Evolutionary conservation across 2,113 vertebrate genomes (phyloP).

Genomic region (Rhinopomastus cyanomelas): DNA sequence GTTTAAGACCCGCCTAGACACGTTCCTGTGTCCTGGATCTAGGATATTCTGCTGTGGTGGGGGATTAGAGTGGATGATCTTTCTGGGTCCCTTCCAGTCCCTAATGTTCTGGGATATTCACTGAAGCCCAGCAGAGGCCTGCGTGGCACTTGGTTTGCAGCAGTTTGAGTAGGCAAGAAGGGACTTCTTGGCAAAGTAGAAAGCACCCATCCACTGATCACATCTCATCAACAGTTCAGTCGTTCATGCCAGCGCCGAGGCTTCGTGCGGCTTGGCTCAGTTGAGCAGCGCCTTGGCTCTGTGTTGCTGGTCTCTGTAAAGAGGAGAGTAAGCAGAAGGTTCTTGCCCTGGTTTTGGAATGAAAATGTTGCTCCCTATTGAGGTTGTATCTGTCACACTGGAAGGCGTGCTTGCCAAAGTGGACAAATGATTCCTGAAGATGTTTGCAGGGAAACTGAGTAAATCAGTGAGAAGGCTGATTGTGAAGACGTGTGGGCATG

Average conservation of each 20-base stretch:
- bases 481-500: neutral
- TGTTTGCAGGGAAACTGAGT: conserved; percentile 1
- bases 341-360: neutral
- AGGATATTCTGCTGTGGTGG: too few relatives aligned
- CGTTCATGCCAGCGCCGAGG: neutral
- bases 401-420: neutral
- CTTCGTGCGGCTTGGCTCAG: neutral
- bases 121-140: too few relatives aligned
- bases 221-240: neutral
- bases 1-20: too few relatives aligned
- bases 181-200: too few relatives aligned
- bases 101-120: too few relatives aligned
- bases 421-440: conserved; percentile 4
- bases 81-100: too few relatives aligned
- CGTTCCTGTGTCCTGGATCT: too few relatives aligned
- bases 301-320: neutral
- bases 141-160: too few relatives aligned
- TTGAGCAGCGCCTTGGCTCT: neutral
- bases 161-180: too few relatives aligned
- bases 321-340: neutral
- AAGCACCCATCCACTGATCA: neutral
- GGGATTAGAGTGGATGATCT: too few relatives aligned
- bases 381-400: neutral
- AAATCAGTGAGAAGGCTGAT: conserved; percentile 23
- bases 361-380: neutral